These are phyloP conservation scores for Ophthalmotilapia sp. DNA, from an alignment of 2,113 vertebrate species.

Conservation along the genomic window DNA sequence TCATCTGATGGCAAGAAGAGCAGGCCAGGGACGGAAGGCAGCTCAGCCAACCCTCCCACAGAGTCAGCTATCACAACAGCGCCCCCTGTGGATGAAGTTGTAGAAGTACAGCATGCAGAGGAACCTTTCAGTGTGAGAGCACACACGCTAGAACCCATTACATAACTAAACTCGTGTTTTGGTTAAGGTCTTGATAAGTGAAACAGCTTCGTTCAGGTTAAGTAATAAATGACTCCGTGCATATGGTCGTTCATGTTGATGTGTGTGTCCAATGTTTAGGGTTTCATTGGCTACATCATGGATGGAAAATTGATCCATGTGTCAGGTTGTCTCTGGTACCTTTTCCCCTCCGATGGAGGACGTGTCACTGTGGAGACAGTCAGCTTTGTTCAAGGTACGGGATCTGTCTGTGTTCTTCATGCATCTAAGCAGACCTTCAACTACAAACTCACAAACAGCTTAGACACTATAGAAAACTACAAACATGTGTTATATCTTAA, in stretches of 20 bases:
- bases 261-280: constrained; percentile 25
- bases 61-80: background rate
- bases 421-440: background rate
- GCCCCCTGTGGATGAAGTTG: background rate
- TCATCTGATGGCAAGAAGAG: background rate
- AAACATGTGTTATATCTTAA: background rate
- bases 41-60: background rate
- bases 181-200: background rate
- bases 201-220: background rate
- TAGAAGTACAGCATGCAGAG: background rate
- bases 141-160: background rate
- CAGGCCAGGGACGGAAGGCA: background rate
- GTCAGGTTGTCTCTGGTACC: constrained; percentile 69
- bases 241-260: background rate
- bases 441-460: background rate
- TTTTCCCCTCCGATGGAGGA: constrained; percentile 88
- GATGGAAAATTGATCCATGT: constrained; percentile 77
- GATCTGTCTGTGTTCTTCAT: background rate
- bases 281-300: constrained; percentile 81
- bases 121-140: constrained; percentile 9
- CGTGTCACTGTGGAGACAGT: constrained; percentile 82
- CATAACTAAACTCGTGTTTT: background rate
- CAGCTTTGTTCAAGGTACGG: constrained; percentile 78
- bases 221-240: background rate
- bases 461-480: background rate